These are phyloP conservation scores for Drosophila ironensis DNA, from an alignment of 1,140 invertebrate species.

Conservation along the genomic window DNA sequence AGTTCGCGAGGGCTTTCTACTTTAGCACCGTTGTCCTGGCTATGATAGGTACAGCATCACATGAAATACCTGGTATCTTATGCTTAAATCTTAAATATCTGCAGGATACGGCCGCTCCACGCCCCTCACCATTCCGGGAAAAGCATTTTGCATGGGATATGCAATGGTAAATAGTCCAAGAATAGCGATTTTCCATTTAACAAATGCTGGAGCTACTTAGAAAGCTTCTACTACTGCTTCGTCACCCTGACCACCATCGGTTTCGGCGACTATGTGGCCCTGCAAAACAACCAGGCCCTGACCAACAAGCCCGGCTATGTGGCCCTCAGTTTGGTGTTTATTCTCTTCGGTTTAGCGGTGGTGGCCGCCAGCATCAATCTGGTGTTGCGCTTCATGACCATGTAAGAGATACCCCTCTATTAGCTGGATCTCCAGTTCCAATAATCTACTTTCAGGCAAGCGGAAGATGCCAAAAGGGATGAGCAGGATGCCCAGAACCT, in stretches of 20 bases:
- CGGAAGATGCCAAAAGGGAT: conserved; percentile 92
- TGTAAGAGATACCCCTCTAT: conserved; percentile 84
- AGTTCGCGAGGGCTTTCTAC: conserved; percentile 98
- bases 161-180: conserved; percentile 86
- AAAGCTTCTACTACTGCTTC: conserved; percentile 99
- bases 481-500: conserved; percentile 89
- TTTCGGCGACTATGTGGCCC: conserved; percentile 85
- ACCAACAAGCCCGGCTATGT: conserved; percentile 98
- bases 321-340: conserved; percentile 97
- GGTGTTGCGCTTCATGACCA: conserved; percentile 98
- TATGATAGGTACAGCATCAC: conserved; percentile 92
- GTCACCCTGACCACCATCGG: conserved; percentile 94
- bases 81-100: too few species aligned
- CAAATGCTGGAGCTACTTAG: conserved; percentile 95
- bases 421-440: neutral
- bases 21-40: conserved; percentile 99
- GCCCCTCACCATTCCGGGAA: conserved; percentile 96
- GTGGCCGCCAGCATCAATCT: conserved; percentile 99
- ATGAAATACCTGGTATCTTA: too few species aligned
- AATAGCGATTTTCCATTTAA: conserved; percentile 30
- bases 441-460: conserved; percentile 85
- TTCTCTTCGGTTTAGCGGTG: conserved; percentile 98
- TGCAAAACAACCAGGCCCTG: conserved; percentile 96
- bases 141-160: conserved; percentile 98
- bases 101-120: conserved; percentile 91